Base-by-base conservation (phyloP, 2,797 vertebrate species). In the Mallotus villosus region DNA sequence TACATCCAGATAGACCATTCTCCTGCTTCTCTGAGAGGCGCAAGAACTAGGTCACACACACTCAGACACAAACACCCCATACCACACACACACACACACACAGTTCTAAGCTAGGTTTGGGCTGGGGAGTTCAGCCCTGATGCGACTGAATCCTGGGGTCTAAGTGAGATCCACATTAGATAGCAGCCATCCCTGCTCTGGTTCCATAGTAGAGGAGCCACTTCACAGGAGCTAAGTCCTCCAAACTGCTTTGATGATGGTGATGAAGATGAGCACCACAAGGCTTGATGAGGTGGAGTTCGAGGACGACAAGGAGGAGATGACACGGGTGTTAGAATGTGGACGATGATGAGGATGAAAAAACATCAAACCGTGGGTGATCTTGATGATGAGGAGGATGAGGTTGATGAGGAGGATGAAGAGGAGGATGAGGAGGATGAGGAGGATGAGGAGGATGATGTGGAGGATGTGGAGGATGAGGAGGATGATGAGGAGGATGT, bases 121-220 rank as follows among this genome's bases (percentile, higher is more conserved):
- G 78, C 81, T 78, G 79, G 80, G 76, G 73, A 71, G 70, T 87
- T 86, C 71, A 79, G 78, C 70, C 72, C 74, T 75, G 82, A 83
- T 67, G 70, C 85, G 86, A 86, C 37, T 63, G 87, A 86, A 90
- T 89, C 88, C 83, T 62, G 66, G 77, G 70, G 22, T 46, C 41
- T 14, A 46, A 14, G 32, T 34, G 32, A 34, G 32, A 34, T 34
- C 32, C 32, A 34, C 32, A 34, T 34, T 8, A 34, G 32, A 34
- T 34, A 81, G 78, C 70, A 73, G 65, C n/a, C 27, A 69, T 73
- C 80, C 41, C 41, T 14, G 41, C 41, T 46, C 41, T 46, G 41
- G 41, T 46, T 46, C 41, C 41, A 46, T 3, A 14, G 41, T 1
- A 14, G 41, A 3, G 41, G 9, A 1, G 37, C 9, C 9, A 41